phyloP scores from a whole-genome alignment of 2,113 vertebrate genomes.

The Pteronura brasiliensis region DNA sequence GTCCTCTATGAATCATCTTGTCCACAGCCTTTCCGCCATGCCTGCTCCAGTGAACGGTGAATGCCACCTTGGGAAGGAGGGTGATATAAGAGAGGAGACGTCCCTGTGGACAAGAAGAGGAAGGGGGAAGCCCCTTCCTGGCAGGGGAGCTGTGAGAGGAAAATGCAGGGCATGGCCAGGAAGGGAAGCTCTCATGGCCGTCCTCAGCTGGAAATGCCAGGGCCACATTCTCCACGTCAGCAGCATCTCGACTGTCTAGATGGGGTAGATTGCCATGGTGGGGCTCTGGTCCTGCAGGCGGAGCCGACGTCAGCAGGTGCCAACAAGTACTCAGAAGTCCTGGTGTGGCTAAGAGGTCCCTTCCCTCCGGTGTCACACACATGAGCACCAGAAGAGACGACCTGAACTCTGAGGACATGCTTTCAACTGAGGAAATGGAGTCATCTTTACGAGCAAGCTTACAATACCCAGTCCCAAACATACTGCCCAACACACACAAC shows the following conservation, averaged over 20 bases:
- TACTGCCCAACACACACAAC: no score
- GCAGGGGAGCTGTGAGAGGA: not conserved
- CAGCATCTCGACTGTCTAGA: no score
- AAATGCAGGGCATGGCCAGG: rapidly evolving
- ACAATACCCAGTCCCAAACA: not conserved
- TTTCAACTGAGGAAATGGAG: not conserved
- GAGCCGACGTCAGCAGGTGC: not conserved
- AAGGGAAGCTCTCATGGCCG: not conserved
- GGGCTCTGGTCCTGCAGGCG: not conserved
- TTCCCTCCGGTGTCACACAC: not conserved
- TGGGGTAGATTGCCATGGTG: not conserved
- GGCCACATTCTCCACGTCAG: not conserved
- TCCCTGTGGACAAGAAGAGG: not conserved
- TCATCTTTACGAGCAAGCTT: not conserved
- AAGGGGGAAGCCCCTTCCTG: not conserved
- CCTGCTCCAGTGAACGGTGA: not conserved
- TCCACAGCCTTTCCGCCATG: not conserved
- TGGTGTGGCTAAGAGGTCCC: rapidly evolving
- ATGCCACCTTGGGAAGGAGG: not conserved
- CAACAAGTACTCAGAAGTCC: not conserved
- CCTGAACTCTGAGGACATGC: not conserved
- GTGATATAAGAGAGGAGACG: not conserved
- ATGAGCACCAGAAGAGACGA: not conserved
- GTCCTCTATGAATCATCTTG: not conserved
- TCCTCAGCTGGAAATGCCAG: rapidly evolving